Evolutionary conservation across 2,888 invertebrate species (phyloP).

Genomic region (Villa cingulata): DNA sequence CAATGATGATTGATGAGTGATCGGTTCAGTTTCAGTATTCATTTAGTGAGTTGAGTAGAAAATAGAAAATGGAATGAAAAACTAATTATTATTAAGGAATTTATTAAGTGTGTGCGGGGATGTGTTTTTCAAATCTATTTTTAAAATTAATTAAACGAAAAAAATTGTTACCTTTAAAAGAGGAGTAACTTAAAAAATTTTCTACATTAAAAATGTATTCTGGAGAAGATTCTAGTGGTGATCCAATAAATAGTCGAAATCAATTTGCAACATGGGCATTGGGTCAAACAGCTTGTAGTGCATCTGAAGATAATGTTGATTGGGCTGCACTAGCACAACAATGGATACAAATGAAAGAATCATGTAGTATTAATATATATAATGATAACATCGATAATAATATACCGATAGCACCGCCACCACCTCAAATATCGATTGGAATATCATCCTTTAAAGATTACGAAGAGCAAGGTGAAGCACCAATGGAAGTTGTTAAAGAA

Average conservation of each 20-base stretch:
- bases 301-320: conserved; percentile 77
- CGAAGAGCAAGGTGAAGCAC: conserved; percentile 67
- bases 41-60: too few relatives aligned
- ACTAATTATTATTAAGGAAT: too few relatives aligned
- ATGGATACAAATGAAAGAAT: conserved; percentile 92
- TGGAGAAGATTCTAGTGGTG: conserved; percentile 27
- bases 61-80: too few relatives aligned
- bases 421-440: conserved; percentile 26
- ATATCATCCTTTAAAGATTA: conserved; percentile 24
- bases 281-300: conserved; percentile 58
- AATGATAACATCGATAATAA: conserved; percentile 31
- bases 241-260: conserved; percentile 36
- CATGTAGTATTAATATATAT: background rate
- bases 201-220: conserved; percentile 29
- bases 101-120: too few relatives aligned
- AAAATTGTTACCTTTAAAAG: too few relatives aligned
- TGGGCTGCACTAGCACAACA: conserved; percentile 95
- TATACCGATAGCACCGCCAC: conserved; percentile 44
- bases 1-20: too few relatives aligned
- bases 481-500: conserved; percentile 72
- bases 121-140: too few relatives aligned
- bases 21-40: too few relatives aligned
- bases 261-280: conserved; percentile 61
- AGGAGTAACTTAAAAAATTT: too few relatives aligned
- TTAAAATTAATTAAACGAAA: too few relatives aligned